Evolutionary conservation across 2,113 vertebrate genomes (phyloP).

Genomic region (Ptychochromis oligacanthus): DNA sequence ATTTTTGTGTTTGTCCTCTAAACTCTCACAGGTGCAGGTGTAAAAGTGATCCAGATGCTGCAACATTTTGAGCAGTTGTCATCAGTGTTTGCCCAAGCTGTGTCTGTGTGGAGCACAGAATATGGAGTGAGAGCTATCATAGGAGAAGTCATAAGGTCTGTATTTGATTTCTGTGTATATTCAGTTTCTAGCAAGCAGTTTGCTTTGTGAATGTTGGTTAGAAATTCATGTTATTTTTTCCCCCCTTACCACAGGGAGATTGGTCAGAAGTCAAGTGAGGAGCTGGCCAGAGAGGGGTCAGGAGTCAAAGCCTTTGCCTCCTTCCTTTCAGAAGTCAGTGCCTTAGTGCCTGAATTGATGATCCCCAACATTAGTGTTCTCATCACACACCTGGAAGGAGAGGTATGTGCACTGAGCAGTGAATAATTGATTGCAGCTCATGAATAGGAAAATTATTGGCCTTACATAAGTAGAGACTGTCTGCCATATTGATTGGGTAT

Average conservation of each 20-base stretch:
- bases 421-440: background rate
- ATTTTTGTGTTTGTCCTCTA: background rate
- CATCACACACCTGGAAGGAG: constrained; percentile 89
- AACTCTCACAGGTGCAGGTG: constrained; percentile 82
- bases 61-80: constrained; percentile 95
- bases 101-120: constrained; percentile 89
- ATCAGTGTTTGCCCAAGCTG: constrained; percentile 87
- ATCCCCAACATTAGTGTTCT: constrained; percentile 91
- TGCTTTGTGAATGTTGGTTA: too few species aligned
- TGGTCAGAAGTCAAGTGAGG: constrained; percentile 89
- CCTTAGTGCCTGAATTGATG: constrained; percentile 84
- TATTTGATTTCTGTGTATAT: background rate
- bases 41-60: constrained; percentile 92
- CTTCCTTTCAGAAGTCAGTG: constrained; percentile 89
- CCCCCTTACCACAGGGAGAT: constrained; percentile 84
- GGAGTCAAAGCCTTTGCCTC: constrained; percentile 86
- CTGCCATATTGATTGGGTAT: constrained; percentile 11
- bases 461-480: background rate
- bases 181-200: background rate
- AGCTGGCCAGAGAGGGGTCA: constrained; percentile 84
- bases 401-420: constrained; percentile 78
- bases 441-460: background rate
- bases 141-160: constrained; percentile 92
- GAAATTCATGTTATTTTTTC: background rate
- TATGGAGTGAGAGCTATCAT: constrained; percentile 90